A percentile compares a stretch with the other conserved stretches of the same genome.
phyloP scores from a whole-genome alignment of 2,888 invertebrate species.

The Tipula helvola region DNA sequence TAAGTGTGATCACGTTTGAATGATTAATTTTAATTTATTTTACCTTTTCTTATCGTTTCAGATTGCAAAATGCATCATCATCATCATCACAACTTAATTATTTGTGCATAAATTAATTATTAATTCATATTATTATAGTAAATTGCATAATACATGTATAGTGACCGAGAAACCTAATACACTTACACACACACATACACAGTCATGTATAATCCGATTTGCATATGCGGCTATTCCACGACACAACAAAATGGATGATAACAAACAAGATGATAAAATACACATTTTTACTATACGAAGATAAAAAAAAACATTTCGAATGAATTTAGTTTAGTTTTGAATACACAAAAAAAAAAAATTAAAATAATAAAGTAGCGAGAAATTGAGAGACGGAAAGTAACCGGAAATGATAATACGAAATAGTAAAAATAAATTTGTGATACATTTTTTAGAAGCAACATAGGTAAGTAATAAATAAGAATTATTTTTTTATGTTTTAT shows the following conservation, averaged over 20 bases:
- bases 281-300: background rate
- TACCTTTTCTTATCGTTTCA: background rate
- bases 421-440: background rate
- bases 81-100: background rate
- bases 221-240: background rate
- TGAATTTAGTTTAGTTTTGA: background rate
- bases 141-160: background rate
- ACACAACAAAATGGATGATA: background rate
- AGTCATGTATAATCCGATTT: background rate
- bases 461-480: background rate
- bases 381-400: background rate
- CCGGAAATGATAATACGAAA: constrained; percentile 9
- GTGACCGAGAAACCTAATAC: background rate
- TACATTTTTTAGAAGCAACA: background rate
- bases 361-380: background rate
- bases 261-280: background rate
- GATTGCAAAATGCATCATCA: background rate
- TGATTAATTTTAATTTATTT: background rate
- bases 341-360: background rate
- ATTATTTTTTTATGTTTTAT: background rate
- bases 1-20: background rate
- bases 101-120: background rate
- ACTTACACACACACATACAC: background rate
- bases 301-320: background rate
- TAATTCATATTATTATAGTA: background rate